phyloP scores from a whole-genome alignment of 2,888 invertebrate genomes.

The Noctua janthe region DNA sequence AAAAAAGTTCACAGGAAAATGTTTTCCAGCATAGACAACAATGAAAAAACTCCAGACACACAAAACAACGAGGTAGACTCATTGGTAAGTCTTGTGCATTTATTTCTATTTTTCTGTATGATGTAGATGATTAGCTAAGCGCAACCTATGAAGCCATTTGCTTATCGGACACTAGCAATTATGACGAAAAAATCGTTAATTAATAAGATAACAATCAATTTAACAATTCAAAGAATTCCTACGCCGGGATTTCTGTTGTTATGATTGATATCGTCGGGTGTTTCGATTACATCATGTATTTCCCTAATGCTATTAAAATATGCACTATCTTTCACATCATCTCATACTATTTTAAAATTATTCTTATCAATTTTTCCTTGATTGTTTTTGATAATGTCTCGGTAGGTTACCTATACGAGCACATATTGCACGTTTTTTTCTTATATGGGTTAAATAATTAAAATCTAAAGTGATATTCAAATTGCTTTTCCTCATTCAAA shows the following conservation, averaged over 20 bases:
- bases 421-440: background rate
- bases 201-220: constrained; percentile 39
- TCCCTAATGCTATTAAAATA: constrained; percentile 17
- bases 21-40: constrained; percentile 91
- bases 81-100: constrained; percentile 73
- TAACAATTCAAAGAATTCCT: constrained; percentile 38
- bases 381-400: background rate
- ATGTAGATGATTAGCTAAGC: constrained; percentile 3
- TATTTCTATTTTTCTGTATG: constrained; percentile 8
- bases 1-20: constrained; percentile 96
- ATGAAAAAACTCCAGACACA: constrained; percentile 56
- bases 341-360: background rate
- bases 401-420: background rate
- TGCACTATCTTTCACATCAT: constrained; percentile 1
- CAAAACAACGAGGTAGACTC: constrained; percentile 64
- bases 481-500: background rate
- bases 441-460: no score
- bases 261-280: constrained; percentile 15
- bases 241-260: constrained; percentile 8
- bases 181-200: constrained; percentile 47
- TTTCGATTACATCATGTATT: constrained; percentile 14
- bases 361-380: background rate
- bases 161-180: constrained; percentile 44
- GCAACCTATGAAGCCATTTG: constrained; percentile 37
- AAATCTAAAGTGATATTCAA: background rate